Evolutionary conservation across 2,797 vertebrate genomes (phyloP).

Genomic region (Danio aesculapii): DNA sequence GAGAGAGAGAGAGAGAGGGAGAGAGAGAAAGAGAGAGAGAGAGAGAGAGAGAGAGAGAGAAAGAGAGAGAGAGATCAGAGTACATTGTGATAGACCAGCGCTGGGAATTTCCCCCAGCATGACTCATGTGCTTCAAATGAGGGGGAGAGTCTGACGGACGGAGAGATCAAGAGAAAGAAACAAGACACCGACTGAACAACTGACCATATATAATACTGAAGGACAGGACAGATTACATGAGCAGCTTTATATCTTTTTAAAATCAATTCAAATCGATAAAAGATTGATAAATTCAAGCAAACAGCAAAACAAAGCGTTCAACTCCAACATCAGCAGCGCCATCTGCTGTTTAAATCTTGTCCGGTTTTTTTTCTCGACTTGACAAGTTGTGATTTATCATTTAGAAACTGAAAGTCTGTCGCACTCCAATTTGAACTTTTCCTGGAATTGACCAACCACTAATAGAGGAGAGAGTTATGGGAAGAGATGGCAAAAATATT

Average conservation of each 20-base stretch:
- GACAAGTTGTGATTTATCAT: slow-evolving; percentile 3
- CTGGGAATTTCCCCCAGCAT: slow-evolving; percentile 85
- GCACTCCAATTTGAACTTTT: slow-evolving; percentile 31
- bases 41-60: slow-evolving; percentile 56
- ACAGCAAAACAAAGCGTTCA: background rate
- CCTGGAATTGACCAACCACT: slow-evolving; percentile 46
- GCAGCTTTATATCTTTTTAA: background rate
- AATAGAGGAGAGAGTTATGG: slow-evolving; percentile 33
- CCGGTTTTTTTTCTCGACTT: background rate
- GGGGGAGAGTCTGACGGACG: slow-evolving; percentile 40
- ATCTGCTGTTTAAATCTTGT: slow-evolving; percentile 68
- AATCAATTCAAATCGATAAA: slow-evolving; percentile 11
- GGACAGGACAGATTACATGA: background rate
- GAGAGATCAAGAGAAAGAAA: slow-evolving; percentile 34
- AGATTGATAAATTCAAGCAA: background rate
- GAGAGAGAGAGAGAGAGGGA: no score
- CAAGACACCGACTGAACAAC: background rate
- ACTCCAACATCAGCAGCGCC: slow-evolving; percentile 54
- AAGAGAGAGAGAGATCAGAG: slow-evolving; percentile 63
- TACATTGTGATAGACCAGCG: slow-evolving; percentile 38
- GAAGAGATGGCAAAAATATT: slow-evolving; percentile 30
- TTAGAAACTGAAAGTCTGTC: slow-evolving; percentile 53
- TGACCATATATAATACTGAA: slow-evolving; percentile 4
- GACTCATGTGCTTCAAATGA: slow-evolving; percentile 70
- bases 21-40: slow-evolving; percentile 44